Conservation (phyloP, 1,140 invertebrate genomes). For the Gonatopus flavifemur region DNA sequence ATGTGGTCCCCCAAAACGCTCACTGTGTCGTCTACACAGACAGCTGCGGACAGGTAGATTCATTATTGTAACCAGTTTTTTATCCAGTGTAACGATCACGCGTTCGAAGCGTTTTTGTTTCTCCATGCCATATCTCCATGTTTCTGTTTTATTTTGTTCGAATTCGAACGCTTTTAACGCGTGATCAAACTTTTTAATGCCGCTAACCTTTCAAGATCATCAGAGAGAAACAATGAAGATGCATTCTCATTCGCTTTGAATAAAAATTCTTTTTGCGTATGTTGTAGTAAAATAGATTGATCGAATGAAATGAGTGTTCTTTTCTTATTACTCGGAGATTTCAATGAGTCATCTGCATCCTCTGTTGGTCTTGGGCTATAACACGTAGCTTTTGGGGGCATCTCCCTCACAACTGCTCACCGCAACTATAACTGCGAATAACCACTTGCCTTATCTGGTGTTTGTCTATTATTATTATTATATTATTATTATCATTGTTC, state of each 20-base stretch:
- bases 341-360: slow-evolving; percentile 16
- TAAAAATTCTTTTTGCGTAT: not conserved
- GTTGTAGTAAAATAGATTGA: not conserved
- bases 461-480: slow-evolving; percentile 55
- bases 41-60: slow-evolving; percentile 90
- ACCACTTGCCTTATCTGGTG: slow-evolving; percentile 60
- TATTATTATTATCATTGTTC: slow-evolving; percentile 35
- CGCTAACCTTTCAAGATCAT: slow-evolving; percentile 57
- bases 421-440: slow-evolving; percentile 61
- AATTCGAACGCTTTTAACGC: slow-evolving; percentile 31
- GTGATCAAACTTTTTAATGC: slow-evolving; percentile 54
- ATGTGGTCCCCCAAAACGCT: slow-evolving; percentile 78
- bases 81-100: slow-evolving; percentile 43
- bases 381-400: slow-evolving; percentile 59
- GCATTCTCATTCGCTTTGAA: not conserved
- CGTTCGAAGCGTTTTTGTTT: not conserved
- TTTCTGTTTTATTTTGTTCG: slow-evolving; percentile 1
- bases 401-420: slow-evolving; percentile 59
- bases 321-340: too few relatives aligned
- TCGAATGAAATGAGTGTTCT: too few relatives aligned
- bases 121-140: not conserved
- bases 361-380: slow-evolving; percentile 52
- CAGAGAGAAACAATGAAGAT: slow-evolving; percentile 25
- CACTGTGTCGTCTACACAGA: slow-evolving; percentile 93
- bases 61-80: slow-evolving; percentile 63